A percentile compares a stretch with the other conserved stretches of the same genome.
These are phyloP conservation scores for Bubalus kerabau DNA, from an alignment of 2,113 vertebrate species.

Conservation along the genomic window DNA sequence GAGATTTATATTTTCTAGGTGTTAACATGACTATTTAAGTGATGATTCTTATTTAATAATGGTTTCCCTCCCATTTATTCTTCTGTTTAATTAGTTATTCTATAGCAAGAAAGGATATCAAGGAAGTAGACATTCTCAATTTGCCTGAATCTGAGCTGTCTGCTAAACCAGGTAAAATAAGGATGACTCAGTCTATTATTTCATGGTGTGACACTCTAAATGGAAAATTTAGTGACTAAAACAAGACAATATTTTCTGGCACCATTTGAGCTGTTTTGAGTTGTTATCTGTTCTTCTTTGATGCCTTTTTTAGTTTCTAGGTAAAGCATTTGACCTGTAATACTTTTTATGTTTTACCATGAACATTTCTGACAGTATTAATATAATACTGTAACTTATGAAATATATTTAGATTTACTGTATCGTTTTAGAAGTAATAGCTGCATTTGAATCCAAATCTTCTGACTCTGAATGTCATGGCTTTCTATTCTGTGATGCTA, in stretches of 20 bases:
- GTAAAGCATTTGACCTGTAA: neutral
- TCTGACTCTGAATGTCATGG: neutral
- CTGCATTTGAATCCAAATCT: constrained; percentile 9
- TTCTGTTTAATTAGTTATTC: constrained; percentile 83
- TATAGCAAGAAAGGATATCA: constrained; percentile 89
- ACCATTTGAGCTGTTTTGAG: neutral
- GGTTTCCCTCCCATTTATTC: constrained; percentile 9
- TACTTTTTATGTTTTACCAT: neutral
- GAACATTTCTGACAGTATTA: neutral
- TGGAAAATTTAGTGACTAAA: neutral
- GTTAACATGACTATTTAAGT: neutral
- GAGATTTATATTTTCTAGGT: neutral
- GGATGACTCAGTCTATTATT: neutral
- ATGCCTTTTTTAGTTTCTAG: neutral
- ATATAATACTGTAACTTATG: neutral
- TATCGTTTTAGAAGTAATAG: neutral
- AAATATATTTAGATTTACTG: neutral
- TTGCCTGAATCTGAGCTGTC: constrained; percentile 84
- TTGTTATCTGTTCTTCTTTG: neutral
- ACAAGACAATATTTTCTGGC: neutral
- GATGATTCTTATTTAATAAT: constrained; percentile 31
- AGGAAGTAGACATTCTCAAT: constrained; percentile 82
- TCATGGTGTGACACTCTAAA: neutral
- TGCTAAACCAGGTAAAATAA: constrained; percentile 86
- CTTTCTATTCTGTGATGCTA: neutral